These are phyloP conservation scores for Drosophila demipolita DNA, from an alignment of 2,888 invertebrate genomes.

Conservation along the genomic window DNA sequence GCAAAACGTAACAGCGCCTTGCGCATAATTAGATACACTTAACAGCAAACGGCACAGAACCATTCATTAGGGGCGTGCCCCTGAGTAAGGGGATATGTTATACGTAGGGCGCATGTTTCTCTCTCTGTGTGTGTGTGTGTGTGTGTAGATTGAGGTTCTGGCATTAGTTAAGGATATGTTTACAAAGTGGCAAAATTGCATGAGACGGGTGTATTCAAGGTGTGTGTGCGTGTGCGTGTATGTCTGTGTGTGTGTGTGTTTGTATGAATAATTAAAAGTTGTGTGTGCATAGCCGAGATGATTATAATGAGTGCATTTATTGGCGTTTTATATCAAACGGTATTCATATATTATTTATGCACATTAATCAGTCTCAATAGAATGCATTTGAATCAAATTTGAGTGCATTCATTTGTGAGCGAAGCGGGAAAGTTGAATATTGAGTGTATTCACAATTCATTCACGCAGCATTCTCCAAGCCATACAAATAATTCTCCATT, in stretches of 20 bases:
- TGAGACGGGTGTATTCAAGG: not conserved
- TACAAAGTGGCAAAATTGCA: constrained; percentile 50
- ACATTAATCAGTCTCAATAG: constrained; percentile 17
- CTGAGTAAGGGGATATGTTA: not conserved
- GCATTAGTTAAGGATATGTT: constrained; percentile 50
- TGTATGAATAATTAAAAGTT: constrained; percentile 17
- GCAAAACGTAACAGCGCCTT: constrained; percentile 62
- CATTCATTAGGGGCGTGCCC: constrained; percentile 70
- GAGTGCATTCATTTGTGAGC: not conserved
- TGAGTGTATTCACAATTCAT: constrained; percentile 1
- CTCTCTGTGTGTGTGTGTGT: not conserved
- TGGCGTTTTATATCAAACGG: constrained; percentile 16
- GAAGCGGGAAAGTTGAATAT: not conserved
- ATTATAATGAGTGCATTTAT: constrained; percentile 40
- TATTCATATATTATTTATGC: constrained; percentile 6
- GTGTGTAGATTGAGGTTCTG: constrained; percentile 11
- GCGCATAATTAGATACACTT: constrained; percentile 78
- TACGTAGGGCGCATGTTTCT: not conserved
- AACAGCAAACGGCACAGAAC: constrained; percentile 62
- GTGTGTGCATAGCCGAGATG: constrained; percentile 6
- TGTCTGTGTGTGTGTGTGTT: constrained; percentile 5
- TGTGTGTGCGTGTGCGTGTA: constrained; percentile 5
- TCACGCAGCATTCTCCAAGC: not conserved
- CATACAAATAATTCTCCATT: not conserved
- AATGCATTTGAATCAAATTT: constrained; percentile 1